phyloP scores from a whole-genome alignment of 1,140 invertebrate species.

The Zaprionus vittiger region DNA sequence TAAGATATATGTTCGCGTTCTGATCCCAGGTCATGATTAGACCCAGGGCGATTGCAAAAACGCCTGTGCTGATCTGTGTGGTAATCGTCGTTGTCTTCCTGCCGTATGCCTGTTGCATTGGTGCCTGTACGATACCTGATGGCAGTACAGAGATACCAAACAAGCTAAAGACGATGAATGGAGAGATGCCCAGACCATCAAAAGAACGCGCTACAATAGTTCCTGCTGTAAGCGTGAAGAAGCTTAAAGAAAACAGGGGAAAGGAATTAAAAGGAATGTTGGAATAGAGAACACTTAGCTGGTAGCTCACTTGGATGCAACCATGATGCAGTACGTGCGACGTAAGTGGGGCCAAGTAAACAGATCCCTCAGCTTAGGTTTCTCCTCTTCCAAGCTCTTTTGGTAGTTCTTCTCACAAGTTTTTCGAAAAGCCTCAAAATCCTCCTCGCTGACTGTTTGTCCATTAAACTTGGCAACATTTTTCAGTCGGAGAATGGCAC shows the following conservation, averaged over 20 bases:
- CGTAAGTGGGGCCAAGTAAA: neutral
- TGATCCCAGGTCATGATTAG: neutral
- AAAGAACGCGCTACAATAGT: conserved; percentile 87
- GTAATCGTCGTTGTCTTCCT: conserved; percentile 82
- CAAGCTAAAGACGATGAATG: conserved; percentile 77
- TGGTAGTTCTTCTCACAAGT: neutral
- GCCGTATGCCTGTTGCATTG: conserved; percentile 85
- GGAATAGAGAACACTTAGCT: neutral
- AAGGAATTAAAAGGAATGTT: neutral
- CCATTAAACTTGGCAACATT: conserved; percentile 86
- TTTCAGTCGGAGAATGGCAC: conserved; percentile 85
- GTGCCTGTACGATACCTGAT: conserved; percentile 85
- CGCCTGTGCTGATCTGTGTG: neutral
- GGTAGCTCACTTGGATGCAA: neutral
- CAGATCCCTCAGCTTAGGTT: neutral
- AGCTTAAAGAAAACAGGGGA: neutral
- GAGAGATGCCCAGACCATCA: conserved; percentile 85
- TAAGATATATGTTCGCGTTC: neutral
- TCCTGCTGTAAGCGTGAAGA: conserved; percentile 81
- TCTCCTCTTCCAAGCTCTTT: neutral
- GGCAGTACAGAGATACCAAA: conserved; percentile 86
- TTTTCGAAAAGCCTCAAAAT: conserved; percentile 84
- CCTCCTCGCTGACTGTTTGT: conserved; percentile 83
- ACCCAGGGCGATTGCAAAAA: neutral
- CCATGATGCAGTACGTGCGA: neutral